phyloP scores from a whole-genome alignment of 2,113 vertebrate genomes.

The Microcebus ravelobensis region DNA sequence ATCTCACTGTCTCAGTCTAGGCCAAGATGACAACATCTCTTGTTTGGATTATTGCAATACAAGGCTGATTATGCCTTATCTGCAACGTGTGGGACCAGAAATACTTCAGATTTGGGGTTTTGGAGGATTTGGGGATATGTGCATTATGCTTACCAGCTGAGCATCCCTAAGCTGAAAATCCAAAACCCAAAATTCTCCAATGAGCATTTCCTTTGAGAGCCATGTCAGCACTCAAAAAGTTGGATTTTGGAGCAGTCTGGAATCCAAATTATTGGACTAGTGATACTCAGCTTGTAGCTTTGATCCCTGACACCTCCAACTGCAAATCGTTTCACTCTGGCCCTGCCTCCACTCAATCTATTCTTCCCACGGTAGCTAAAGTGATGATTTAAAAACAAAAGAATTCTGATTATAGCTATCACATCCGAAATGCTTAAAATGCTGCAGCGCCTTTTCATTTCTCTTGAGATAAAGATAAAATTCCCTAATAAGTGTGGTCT shows the following conservation, averaged over 20 bases:
- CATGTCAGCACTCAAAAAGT: neutral
- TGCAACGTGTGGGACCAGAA: neutral
- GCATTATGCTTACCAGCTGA: neutral
- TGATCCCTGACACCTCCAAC: rapidly evolving
- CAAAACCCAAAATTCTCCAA: neutral
- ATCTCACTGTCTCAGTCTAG: neutral
- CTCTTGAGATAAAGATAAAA: neutral
- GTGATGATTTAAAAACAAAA: neutral
- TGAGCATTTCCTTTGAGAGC: neutral
- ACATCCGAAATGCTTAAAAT: neutral
- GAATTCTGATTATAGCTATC: neutral
- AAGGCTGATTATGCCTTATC: neutral
- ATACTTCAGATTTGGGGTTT: neutral
- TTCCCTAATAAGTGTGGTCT: neutral
- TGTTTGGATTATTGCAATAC: neutral
- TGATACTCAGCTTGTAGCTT: too few species aligned
- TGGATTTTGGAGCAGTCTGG: neutral
- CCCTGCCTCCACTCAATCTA: neutral
- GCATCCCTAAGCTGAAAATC: neutral
- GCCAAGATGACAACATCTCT: rapidly evolving
- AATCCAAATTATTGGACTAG: neutral
- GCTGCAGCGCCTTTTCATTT: neutral
- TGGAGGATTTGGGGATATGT: neutral
- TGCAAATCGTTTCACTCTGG: too few species aligned
- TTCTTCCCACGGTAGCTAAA: neutral